phyloP scores from a whole-genome alignment of 2,113 vertebrate species.

The Anthoscopus minutus region DNA sequence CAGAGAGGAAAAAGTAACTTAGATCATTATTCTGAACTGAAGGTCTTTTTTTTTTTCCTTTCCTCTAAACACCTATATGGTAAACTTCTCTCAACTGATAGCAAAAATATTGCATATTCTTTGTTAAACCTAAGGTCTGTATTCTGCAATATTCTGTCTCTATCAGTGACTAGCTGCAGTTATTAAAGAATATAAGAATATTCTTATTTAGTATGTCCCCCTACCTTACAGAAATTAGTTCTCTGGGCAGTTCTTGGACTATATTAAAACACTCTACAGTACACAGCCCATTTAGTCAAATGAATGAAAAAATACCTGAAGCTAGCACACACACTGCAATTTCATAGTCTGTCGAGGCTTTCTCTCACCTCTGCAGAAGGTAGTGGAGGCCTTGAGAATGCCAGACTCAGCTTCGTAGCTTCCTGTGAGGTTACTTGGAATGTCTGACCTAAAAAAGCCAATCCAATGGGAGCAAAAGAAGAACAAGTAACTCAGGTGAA shows the following conservation, averaged over 20 bases:
- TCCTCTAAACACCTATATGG: neutral
- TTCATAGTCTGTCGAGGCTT: neutral
- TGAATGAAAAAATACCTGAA: neutral
- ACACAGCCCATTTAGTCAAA: neutral
- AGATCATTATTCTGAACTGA: neutral
- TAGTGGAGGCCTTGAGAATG: slow-evolving; percentile 76
- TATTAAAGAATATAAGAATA: neutral
- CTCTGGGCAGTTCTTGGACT: neutral
- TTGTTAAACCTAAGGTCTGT: neutral
- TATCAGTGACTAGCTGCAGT: neutral
- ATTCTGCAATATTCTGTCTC: neutral
- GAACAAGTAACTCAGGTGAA: neutral
- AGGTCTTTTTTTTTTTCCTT: neutral
- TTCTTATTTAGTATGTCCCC: neutral
- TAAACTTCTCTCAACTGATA: neutral
- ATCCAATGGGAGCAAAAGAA: neutral
- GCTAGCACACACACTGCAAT: neutral
- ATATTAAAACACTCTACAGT: neutral
- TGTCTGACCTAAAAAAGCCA: slow-evolving; percentile 71
- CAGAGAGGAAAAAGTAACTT: neutral
- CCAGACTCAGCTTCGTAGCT: slow-evolving; percentile 84
- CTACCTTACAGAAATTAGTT: neutral
- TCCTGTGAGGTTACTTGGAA: slow-evolving; percentile 79
- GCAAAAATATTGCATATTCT: neutral
- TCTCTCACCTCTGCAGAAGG: slow-evolving; percentile 78